Percentiles rank a stretch among this genome's conserved stretches.
These are phyloP conservation scores for Poeciliopsis turneri DNA, from an alignment of 2,797 vertebrate species.

Conservation along the genomic window DNA sequence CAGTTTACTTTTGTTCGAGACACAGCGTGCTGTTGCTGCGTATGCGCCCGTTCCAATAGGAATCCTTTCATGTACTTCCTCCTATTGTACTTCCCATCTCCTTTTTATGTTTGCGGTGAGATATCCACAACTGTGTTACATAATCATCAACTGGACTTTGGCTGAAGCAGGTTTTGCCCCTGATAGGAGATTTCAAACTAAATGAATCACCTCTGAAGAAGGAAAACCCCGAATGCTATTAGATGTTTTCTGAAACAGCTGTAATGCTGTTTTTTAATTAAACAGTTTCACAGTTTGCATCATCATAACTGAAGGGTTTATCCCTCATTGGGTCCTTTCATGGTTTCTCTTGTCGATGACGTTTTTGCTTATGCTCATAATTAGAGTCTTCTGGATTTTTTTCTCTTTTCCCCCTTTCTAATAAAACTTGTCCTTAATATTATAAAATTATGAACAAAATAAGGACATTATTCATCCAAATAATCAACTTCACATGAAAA, in stretches of 20 bases:
- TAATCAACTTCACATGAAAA: neutral
- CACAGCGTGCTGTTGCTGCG: neutral
- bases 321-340: neutral
- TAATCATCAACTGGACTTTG: conserved; percentile 12
- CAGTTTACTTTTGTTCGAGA: neutral
- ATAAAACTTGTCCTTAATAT: neutral
- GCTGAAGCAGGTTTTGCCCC: conserved; percentile 7
- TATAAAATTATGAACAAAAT: neutral
- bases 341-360: neutral
- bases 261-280: neutral
- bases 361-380: neutral
- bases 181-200: conserved; percentile 7
- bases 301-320: neutral
- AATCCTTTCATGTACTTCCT: neutral
- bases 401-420: neutral
- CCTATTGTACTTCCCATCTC: neutral
- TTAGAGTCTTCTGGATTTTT: neutral
- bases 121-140: neutral
- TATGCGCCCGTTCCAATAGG: neutral
- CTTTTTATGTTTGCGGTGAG: neutral
- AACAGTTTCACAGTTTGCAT: neutral
- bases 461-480: neutral
- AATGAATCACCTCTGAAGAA: conserved; percentile 4
- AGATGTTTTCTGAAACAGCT: no score
- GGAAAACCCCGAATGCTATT: neutral